phyloP scores from a whole-genome alignment of 2,888 invertebrate genomes.

The Invenusta paracnida region DNA sequence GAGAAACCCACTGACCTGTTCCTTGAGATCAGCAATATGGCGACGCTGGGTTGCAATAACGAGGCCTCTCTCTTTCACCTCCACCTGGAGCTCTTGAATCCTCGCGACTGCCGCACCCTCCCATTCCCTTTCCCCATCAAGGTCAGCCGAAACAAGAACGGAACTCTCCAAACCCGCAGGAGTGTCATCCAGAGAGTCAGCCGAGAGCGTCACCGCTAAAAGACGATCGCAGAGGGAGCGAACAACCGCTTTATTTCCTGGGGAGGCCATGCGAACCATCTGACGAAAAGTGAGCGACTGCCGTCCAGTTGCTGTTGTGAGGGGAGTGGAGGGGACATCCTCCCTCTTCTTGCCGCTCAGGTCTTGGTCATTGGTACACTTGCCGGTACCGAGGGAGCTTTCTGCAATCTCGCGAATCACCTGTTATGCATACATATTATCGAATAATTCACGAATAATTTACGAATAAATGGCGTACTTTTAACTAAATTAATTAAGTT shows the following conservation, averaged over 20 bases:
- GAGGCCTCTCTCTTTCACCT: background rate
- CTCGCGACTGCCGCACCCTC: background rate
- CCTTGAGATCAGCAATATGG: background rate
- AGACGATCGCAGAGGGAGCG: slow-evolving; percentile 13
- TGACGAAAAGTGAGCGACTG: background rate
- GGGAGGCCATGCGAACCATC: background rate
- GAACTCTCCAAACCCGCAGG: no score
- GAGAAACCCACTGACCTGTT: background rate
- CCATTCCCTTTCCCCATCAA: background rate
- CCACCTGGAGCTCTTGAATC: slow-evolving; percentile 2
- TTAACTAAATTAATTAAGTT: no score
- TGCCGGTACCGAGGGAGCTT: background rate
- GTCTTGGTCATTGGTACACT: no score
- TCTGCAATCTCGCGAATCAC: background rate
- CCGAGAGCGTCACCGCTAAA: background rate
- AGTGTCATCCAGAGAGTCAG: background rate
- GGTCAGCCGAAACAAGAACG: background rate
- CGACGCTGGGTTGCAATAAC: background rate
- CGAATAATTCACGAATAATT: no score
- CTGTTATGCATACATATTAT: background rate
- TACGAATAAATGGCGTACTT: no score
- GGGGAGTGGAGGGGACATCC: background rate
- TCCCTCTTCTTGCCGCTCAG: no score
- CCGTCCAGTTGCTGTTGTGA: no score
- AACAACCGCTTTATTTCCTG: background rate